Percentiles rank a stretch among this genome's conserved stretches.
phyloP scores from a whole-genome alignment of 64 coral and sea anemone species.

The Montipora cactus region DNA sequence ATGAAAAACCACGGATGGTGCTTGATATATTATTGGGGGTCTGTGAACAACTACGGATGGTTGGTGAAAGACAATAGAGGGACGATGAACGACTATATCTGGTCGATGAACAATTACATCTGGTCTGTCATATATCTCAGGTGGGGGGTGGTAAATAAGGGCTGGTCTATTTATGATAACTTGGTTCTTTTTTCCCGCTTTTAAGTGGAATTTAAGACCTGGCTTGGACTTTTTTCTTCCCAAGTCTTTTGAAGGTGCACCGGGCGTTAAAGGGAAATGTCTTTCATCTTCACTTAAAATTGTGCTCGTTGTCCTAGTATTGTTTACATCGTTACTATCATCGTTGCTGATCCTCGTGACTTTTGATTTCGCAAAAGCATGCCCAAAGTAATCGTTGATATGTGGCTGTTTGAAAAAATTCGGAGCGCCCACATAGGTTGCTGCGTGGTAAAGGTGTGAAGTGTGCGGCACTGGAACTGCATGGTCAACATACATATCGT shows the following conservation, averaged over 20 bases:
- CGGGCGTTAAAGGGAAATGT: not conserved
- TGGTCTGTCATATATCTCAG: constrained; percentile 95
- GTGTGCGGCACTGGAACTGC: constrained; percentile 47
- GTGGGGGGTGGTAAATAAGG: constrained; percentile 95
- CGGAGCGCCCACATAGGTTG: constrained; percentile 56
- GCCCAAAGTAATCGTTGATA: constrained; percentile 9
- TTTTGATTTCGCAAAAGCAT: constrained; percentile 74
- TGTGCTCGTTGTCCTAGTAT: not conserved
- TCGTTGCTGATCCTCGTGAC: constrained; percentile 32
- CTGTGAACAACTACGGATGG: constrained; percentile 95
- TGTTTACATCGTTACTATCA: not conserved
- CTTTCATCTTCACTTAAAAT: not conserved
- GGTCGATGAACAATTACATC: constrained; percentile 89
- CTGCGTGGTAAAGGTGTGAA: constrained; percentile 44
- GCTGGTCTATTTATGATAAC: constrained; percentile 86
- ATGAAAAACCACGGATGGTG: constrained; percentile 95
- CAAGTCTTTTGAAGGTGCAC: not conserved
- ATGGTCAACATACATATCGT: constrained; percentile 85
- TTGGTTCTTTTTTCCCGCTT: constrained; percentile 83
- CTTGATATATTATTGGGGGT: constrained; percentile 86
- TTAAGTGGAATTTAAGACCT: not conserved
- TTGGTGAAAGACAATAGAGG: constrained; percentile 94
- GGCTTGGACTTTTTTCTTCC: constrained; percentile 1
- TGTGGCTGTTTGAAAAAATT: constrained; percentile 9
- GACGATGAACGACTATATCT: constrained; percentile 85